Evolutionary conservation across 2,888 invertebrate genomes (phyloP), one percentile per base, ranked within the genome.

Genomic region (Isoperla grammatica): DNA sequence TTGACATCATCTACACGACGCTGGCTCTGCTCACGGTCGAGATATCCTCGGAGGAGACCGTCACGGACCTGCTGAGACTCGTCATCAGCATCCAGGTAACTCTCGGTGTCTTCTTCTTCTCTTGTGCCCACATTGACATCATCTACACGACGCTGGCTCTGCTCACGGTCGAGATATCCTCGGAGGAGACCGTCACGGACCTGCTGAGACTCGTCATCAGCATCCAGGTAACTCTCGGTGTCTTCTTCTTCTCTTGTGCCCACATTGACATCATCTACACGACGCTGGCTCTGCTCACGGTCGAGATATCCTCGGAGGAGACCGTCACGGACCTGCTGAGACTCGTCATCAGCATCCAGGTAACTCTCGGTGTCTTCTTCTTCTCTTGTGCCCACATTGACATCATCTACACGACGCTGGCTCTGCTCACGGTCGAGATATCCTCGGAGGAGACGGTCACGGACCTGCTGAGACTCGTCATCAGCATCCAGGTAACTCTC

Each of bases 61-160:
- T 95, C 5, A 85, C 91, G 57, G 97, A 98, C 69, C 82, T 97
- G 66, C 75, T 96, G 68, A 85, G 95, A 65, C 83, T 98, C 17
- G 84, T 93, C 53, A 76, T 97, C 43, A 79, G 78, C 62, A 75
- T 84, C 59, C 83, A 83, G 74, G 76, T 76, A n/a, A n/a, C n/a
- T n/a, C n/a, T n/a, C n/a, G n/a, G n/a, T n/a, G n/a, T n/a, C n/a
- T n/a, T n/a, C n/a, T n/a, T n/a, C n/a, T n/a, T n/a, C n/a, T n/a
- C n/a, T n/a, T n/a, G n/a, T n/a, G n/a, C n/a, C n/a, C n/a, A 95
- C 71, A 83, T 93, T 43, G 90, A 93, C 71, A 87, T 95, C 0
- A 83, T 98, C 63, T 95, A 90, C 74, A 95, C 93, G 64, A 98
- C 98, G 0, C 79, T 98, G 64, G 90, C 94, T 6, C 78, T 99